These are phyloP conservation scores for Tangara arthus DNA, from an alignment of 2,797 vertebrate genomes.

Conservation along the genomic window DNA sequence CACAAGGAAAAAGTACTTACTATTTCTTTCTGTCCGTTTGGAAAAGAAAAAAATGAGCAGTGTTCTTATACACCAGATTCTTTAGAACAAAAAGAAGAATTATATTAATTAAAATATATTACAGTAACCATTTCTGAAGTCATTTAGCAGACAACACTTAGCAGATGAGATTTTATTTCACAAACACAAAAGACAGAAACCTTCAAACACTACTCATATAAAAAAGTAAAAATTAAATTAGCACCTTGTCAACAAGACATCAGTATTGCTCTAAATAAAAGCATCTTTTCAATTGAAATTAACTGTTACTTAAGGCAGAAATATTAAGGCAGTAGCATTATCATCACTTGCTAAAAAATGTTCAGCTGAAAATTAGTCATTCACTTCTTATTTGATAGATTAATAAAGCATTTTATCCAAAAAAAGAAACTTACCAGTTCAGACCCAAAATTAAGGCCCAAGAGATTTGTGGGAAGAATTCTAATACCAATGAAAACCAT, in stretches of 20 bases:
- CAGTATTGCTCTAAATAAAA: not conserved
- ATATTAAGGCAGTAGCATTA: not conserved
- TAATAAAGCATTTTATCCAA: not conserved
- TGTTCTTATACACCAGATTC: slow-evolving; percentile 91
- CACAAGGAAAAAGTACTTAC: slow-evolving; percentile 76
- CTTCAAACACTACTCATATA: not conserved
- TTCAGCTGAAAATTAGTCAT: not conserved
- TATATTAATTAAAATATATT: slow-evolving; percentile 1
- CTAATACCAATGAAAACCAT: not conserved
- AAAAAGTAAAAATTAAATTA: not conserved
- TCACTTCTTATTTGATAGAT: not conserved
- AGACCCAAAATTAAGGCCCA: not conserved
- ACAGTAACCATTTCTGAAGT: not conserved
- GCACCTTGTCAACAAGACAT: not conserved
- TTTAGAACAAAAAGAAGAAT: slow-evolving; percentile 64
- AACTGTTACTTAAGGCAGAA: not conserved
- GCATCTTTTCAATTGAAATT: not conserved
- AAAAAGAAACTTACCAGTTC: not conserved
- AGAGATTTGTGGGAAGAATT: not conserved
- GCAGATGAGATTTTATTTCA: not conserved
- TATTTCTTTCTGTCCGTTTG: slow-evolving; percentile 91
- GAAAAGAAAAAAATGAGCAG: slow-evolving; percentile 89
- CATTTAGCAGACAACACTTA: not conserved
- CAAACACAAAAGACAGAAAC: not conserved
- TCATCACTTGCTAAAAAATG: not conserved